Percentiles rank a stretch among this genome's conserved stretches.
Conservation (phyloP, 2,113 vertebrate species). For the Aramus guarauna region DNA sequence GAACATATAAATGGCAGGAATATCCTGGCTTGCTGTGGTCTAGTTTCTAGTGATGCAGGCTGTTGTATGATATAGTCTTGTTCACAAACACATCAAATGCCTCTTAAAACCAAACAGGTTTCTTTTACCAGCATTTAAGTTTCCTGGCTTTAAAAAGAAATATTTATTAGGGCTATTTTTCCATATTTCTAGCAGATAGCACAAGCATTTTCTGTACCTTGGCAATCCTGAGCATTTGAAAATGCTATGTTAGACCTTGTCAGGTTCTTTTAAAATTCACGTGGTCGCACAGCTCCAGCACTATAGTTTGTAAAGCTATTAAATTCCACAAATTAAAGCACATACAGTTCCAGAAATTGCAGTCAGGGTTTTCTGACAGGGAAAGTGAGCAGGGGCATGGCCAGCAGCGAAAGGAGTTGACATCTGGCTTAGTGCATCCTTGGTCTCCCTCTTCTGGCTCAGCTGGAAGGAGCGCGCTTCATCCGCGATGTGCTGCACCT, state of each 20-base stretch:
- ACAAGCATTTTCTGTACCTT: neutral
- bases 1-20: neutral
- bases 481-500: neutral
- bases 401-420: neutral
- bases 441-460: conserved; percentile 64
- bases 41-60: neutral
- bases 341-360: neutral
- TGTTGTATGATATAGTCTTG: neutral
- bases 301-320: fast-evolving
- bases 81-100: neutral
- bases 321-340: neutral
- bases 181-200: neutral
- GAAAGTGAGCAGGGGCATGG: neutral
- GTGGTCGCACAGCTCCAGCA: fast-evolving
- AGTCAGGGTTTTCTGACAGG: neutral
- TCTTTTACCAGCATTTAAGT: neutral
- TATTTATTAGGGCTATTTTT: neutral
- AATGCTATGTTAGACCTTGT: neutral
- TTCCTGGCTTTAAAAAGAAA: neutral
- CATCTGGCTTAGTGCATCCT: conserved; percentile 3
- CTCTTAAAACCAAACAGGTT: neutral
- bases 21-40: neutral
- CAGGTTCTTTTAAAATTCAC: neutral
- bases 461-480: neutral
- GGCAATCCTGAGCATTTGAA: fast-evolving